phyloP scores from a whole-genome alignment of 2,113 vertebrate species.

The Ophthalmolycus amberensis region DNA sequence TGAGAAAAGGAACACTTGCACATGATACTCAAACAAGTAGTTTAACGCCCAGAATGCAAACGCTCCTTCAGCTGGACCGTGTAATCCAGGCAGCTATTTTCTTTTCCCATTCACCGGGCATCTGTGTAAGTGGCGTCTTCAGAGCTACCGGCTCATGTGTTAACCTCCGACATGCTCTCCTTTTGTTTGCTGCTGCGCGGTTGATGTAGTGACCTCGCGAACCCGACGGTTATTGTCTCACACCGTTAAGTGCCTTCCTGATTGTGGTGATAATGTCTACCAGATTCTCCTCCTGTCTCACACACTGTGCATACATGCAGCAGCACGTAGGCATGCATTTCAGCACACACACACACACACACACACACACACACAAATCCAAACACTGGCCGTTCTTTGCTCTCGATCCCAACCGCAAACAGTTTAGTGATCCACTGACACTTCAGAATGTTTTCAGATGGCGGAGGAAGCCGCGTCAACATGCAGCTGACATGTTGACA shows the following conservation, averaged over 20 bases:
- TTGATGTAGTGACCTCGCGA: conserved; percentile 69
- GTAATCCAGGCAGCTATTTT: conserved; percentile 71
- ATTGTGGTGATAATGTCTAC: conserved; percentile 75
- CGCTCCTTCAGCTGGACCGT: conserved; percentile 54
- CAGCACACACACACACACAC: not conserved
- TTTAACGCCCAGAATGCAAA: conserved; percentile 65
- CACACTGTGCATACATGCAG: conserved; percentile 23
- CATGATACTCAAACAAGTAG: conserved; percentile 36
- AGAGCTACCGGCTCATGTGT: conserved; percentile 52
- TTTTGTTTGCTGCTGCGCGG: conserved; percentile 73
- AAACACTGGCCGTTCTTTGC: conserved; percentile 7
- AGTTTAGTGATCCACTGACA: conserved; percentile 41
- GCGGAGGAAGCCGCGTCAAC: conserved; percentile 39
- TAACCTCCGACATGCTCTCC: conserved; percentile 51
- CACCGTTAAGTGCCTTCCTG: conserved; percentile 73
- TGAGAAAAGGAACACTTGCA: conserved; percentile 13
- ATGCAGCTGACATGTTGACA: conserved; percentile 23
- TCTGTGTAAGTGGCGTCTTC: conserved; percentile 61
- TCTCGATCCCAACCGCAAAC: conserved; percentile 48
- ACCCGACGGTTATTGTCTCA: conserved; percentile 64
- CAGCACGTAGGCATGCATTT: conserved; percentile 47
- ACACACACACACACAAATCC: not conserved
- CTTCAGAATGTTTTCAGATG: conserved; percentile 63
- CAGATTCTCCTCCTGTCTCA: conserved; percentile 66
- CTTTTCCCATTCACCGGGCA: conserved; percentile 33